Percentiles rank a stretch among this genome's conserved stretches.
Evolutionary conservation across 2,888 invertebrate genomes (phyloP).

Genomic region (Tachystola acroxantha): DNA sequence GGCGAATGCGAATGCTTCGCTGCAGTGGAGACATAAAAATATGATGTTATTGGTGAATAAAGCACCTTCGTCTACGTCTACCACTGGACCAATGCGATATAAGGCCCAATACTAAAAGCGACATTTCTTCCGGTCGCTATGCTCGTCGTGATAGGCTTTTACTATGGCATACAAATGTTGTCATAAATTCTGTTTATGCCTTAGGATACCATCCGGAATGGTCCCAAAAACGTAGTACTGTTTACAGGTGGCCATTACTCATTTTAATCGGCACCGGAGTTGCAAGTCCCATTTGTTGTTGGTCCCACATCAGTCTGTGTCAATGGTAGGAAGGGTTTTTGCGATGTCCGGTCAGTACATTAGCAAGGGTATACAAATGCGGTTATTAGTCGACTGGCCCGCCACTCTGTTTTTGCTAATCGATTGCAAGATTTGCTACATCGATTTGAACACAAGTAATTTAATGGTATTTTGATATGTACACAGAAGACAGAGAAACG

Average conservation of each 20-base stretch:
- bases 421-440: constrained; percentile 43
- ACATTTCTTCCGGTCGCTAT: no score
- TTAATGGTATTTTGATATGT: no score
- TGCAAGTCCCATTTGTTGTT: constrained; percentile 44
- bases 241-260: constrained; percentile 31
- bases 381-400: constrained; percentile 33
- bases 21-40: no score
- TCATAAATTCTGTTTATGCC: no score
- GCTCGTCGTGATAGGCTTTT: no score
- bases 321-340: constrained; percentile 43
- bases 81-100: neutral
- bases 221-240: neutral
- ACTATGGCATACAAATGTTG: no score
- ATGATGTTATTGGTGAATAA: no score
- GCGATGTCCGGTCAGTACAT: constrained; percentile 30
- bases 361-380: constrained; percentile 31
- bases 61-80: neutral
- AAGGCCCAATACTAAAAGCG: no score
- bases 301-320: constrained; percentile 44
- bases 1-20: no score
- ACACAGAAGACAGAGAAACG: no score
- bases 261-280: constrained; percentile 25
- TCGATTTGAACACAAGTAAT: no score
- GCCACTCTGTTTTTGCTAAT: constrained; percentile 39
- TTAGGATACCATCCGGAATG: no score